Evolutionary conservation across 2,888 invertebrate species (phyloP), one percentile per base, ranked within the genome.

Genomic region (Tetragonisca angustula): DNA sequence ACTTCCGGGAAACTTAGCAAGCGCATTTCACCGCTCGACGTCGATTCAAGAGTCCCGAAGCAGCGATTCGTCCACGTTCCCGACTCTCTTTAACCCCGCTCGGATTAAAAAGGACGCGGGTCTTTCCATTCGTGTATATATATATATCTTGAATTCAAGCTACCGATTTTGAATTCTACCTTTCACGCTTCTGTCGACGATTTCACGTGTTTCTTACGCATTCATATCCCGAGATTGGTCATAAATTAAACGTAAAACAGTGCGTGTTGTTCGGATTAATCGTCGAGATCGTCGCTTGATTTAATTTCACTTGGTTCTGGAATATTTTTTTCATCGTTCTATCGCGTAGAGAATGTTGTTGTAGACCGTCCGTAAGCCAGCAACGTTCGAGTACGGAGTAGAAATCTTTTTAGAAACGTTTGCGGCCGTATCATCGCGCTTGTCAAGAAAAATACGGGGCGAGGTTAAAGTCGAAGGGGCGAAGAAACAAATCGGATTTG

Each of bases 1-100:
- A 89, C 87, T 91, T 87, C 87, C 87, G 71, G 77, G 86, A 82
- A 91, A 91, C 87, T 90, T 88, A 43, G 85, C 62, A 80, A 81
- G 87, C 88, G 81, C 88, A 88, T 89, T 87, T 79, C 77, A 50
- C 59, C 73, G 70, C 75, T 69, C 79, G 15, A 72, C 76, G 81
- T 85, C 69, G 76, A 81, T 82, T 87, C 83, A 75, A 83, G 87
- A 87, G 86, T 89, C 88, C 70, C 67, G 76, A 27, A 88, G 82
- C 81, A 87, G 83, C 85, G 76, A 77, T 84, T 81, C 81, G 70
- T 65, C 75, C 76, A 76, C 77, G 79, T 77, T 81, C 52, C 79
- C 32, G 65, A 54, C 59, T 68, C 76, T 79, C 75, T 64, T 67
- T 50, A 69, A 36, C 19, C 2, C 69, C 54, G 36, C 24, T 61